Evolutionary conservation across 2,113 vertebrate genomes (phyloP), one percentile per base, ranked within the genome.

Genomic region (Elanus axillaris): DNA sequence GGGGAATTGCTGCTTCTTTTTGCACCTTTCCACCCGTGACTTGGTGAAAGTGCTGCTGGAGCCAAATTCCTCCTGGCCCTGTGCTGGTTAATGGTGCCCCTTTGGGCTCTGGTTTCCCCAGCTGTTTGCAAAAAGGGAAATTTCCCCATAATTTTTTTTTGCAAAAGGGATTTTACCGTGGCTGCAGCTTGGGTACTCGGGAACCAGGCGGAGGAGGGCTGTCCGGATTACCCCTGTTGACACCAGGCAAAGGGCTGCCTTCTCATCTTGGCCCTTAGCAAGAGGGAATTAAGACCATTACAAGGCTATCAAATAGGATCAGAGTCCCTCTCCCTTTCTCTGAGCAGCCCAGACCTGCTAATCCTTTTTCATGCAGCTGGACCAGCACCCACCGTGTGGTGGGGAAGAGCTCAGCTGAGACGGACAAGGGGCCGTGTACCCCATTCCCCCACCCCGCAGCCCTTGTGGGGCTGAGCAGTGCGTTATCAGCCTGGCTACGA

Each of bases 241-340:
- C n/a, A 40, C 55, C 17, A 0, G 76, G 67, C 80, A 19, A 13
- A 12, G 85, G 21, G 81, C 78, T 16, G 67, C 72, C 8, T 20
- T 21, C 88, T 62, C 48, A 13, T 56, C 59, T 17, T 10, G 7
- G 86, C 69, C 60, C 47, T 47, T 14, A 38, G 90, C 75, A 8
- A 52, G 77, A 78, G 81, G 85, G 93, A 96, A 94, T 96, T 90
- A 85, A 85, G 85, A 6, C 93, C 94, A 86, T 94, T 95, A 95
- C 93, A 90, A 94, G 94, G 88, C 86, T 13, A 72, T 94, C 89
- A 82, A 96, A 83, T 5, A 38, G 96, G 93, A 96, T 92, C 91
- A 83, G 75, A 79, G 91, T 79, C 62, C 90, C 66, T 60, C 45
- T 50, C 72, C 82, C 86, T 96, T 93, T 90, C 91, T 93, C 60